phyloP scores from a whole-genome alignment of 1,140 invertebrate genomes.

The Tetramorium alpestre region DNA sequence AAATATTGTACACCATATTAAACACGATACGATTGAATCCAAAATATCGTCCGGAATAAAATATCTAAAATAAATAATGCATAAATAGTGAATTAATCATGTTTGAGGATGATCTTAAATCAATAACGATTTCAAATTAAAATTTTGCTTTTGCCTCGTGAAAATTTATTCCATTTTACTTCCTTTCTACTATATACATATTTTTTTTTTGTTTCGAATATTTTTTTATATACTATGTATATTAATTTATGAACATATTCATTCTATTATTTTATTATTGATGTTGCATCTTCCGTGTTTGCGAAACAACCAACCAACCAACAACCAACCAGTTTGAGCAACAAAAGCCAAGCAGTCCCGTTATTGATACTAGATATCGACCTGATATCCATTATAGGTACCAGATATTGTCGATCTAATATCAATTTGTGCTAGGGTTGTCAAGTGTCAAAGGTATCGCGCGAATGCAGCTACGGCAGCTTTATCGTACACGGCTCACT shows the following conservation, averaged over 20 bases:
- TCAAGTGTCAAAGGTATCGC: conserved; percentile 55
- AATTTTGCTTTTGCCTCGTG: neutral
- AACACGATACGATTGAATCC: neutral
- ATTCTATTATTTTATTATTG: neutral
- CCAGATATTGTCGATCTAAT: conserved; percentile 34
- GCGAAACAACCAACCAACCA: neutral
- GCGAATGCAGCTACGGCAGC: conserved; percentile 23
- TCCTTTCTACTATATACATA: neutral
- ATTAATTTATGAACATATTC: conserved; percentile 14
- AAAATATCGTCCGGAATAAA: neutral
- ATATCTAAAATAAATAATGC: neutral
- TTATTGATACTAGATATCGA: neutral
- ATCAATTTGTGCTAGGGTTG: conserved; percentile 42
- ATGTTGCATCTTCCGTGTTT: neutral
- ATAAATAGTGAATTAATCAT: neutral
- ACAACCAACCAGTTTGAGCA: neutral
- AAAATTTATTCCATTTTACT: conserved; percentile 4
- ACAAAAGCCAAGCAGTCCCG: neutral
- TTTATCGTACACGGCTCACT: conserved; percentile 53
- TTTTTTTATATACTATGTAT: neutral
- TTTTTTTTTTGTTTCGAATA: neutral
- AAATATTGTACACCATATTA: neutral
- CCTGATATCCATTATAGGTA: conserved; percentile 17
- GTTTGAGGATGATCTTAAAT: neutral
- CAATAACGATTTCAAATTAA: conserved; percentile 19